phyloP scores from a whole-genome alignment of 2,888 invertebrate genomes.

The Chirona hameri region DNA sequence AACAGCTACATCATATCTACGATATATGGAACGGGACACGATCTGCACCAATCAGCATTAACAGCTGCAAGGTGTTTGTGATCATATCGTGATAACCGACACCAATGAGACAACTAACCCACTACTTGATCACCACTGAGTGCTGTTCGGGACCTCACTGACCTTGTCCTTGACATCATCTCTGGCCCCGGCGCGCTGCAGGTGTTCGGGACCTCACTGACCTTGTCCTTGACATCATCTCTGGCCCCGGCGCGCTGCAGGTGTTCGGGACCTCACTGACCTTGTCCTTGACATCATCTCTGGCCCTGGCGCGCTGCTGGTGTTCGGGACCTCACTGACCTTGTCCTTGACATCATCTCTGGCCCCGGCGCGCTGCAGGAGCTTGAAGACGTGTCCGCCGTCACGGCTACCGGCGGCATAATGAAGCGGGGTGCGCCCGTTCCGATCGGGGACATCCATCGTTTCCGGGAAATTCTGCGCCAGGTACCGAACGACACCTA shows the following conservation, averaged over 20 bases:
- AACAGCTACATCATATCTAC: too few relatives aligned
- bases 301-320: too few relatives aligned
- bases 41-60: too few relatives aligned
- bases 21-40: too few relatives aligned
- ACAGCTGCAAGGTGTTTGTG: too few relatives aligned
- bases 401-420: constrained; percentile 55
- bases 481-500: constrained; percentile 54
- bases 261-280: neutral
- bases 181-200: constrained; percentile 82
- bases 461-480: constrained; percentile 83
- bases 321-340: constrained; percentile 45
- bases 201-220: constrained; percentile 37
- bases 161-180: constrained; percentile 74
- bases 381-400: constrained; percentile 81
- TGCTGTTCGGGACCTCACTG: too few relatives aligned
- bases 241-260: constrained; percentile 82
- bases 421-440: constrained; percentile 50
- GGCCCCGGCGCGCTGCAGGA: constrained; percentile 78
- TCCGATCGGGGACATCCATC: constrained; percentile 56
- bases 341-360: constrained; percentile 78
- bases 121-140: too few relatives aligned
- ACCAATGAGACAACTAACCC: too few relatives aligned
- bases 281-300: too few relatives aligned
- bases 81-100: too few relatives aligned
- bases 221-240: constrained; percentile 75